phyloP scores from a whole-genome alignment of 2,888 invertebrate genomes.

The Belgica antarctica region DNA sequence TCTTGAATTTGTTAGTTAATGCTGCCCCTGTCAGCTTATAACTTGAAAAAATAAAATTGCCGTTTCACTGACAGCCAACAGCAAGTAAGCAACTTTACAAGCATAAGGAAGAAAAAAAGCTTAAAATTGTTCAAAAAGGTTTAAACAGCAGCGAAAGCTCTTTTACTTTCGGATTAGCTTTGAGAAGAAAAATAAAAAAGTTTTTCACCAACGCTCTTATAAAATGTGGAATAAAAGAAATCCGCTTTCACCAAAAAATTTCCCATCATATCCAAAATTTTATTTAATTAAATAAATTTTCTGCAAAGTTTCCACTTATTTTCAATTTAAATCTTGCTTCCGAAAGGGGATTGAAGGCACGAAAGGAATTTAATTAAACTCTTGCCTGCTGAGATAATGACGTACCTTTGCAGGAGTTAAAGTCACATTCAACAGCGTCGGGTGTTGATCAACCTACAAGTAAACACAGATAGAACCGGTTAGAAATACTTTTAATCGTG shows the following conservation, averaged over 20 bases:
- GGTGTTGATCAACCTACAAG: slow-evolving; percentile 67
- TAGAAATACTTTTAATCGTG: neutral
- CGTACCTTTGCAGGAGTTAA: slow-evolving; percentile 75
- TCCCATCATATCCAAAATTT: neutral
- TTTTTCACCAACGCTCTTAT: neutral
- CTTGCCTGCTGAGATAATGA: slow-evolving; percentile 44
- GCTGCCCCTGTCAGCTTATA: too few relatives aligned
- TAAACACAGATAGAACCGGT: neutral
- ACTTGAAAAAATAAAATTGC: too few relatives aligned
- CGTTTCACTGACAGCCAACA: too few relatives aligned
- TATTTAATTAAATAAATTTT: neutral
- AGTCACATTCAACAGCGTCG: slow-evolving; percentile 80
- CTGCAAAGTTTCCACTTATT: neutral
- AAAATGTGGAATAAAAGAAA: neutral
- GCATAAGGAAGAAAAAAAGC: too few relatives aligned
- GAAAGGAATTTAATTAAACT: slow-evolving; percentile 21
- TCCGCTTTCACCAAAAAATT: neutral
- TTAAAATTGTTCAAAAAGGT: too few relatives aligned
- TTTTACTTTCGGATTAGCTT: too few relatives aligned
- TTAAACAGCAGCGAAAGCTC: too few relatives aligned
- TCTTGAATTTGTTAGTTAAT: slow-evolving; percentile 26
- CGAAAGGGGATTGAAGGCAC: neutral
- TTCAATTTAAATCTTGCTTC: slow-evolving; percentile 10
- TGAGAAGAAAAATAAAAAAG: neutral
- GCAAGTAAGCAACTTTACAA: too few relatives aligned